phyloP scores from a whole-genome alignment of 2,888 invertebrate genomes.

The Archaeoteleia sp. region DNA sequence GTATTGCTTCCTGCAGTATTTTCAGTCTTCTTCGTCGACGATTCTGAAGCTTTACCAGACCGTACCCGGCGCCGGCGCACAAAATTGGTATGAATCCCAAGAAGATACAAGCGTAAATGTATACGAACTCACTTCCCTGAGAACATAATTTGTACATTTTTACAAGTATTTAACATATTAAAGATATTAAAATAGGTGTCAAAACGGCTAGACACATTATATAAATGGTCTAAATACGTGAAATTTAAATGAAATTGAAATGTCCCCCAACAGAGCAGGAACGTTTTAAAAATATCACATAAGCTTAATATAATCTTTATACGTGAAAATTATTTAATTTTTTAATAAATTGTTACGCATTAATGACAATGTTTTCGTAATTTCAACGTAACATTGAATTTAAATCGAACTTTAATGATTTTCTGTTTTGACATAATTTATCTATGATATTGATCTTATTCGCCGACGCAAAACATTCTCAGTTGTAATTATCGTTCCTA shows the following conservation, averaged over 20 bases:
- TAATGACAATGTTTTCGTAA: too few species aligned
- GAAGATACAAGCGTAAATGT: constrained; percentile 95
- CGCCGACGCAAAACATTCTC: constrained; percentile 12
- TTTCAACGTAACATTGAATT: too few species aligned
- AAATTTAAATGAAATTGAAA: background rate
- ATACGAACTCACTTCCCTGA: constrained; percentile 96
- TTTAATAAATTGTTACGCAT: too few species aligned
- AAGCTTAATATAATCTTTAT: too few species aligned
- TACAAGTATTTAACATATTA: constrained; percentile 15
- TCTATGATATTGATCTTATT: background rate
- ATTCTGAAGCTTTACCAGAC: constrained; percentile 93
- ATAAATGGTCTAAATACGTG: constrained; percentile 6
- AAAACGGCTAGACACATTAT: too few species aligned
- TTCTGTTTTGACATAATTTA: background rate
- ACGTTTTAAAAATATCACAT: too few species aligned
- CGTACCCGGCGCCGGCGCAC: constrained; percentile 93
- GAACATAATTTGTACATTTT: too few species aligned
- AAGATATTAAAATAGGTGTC: constrained; percentile 14
- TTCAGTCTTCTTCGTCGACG: constrained; percentile 86
- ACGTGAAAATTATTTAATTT: too few species aligned
- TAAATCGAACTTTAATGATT: constrained; percentile 15
- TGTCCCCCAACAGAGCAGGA: too few species aligned
- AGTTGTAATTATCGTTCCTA: constrained; percentile 33
- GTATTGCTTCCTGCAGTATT: constrained; percentile 86
- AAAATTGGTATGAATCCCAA: constrained; percentile 94